Conservation (phyloP, 2,888 invertebrate species). For the Diarsia rubi region DNA sequence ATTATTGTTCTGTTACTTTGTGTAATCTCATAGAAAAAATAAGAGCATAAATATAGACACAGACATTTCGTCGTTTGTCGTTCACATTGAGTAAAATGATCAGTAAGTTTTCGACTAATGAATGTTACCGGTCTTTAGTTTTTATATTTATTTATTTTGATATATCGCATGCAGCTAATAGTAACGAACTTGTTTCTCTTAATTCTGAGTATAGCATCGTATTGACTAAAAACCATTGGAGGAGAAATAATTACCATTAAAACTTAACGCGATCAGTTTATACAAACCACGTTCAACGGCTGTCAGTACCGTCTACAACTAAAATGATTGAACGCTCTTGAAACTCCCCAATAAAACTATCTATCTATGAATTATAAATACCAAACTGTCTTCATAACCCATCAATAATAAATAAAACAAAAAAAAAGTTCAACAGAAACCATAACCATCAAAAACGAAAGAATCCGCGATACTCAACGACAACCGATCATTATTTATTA, state of each 20-base stretch:
- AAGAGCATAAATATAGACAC: not conserved
- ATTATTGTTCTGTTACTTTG: not conserved
- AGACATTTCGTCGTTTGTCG: too few species aligned
- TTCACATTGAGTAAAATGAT: not conserved
- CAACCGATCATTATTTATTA: constrained; percentile 33
- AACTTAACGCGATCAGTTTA: not conserved
- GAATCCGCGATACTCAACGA: constrained; percentile 2
- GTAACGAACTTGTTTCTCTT: too few species aligned
- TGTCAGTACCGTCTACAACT: not conserved
- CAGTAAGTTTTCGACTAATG: not conserved
- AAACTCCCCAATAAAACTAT: not conserved
- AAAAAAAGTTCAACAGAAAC: not conserved
- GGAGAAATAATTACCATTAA: too few species aligned
- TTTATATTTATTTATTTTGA: too few species aligned
- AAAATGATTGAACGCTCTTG: not conserved
- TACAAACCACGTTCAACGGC: not conserved
- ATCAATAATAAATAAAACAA: constrained; percentile 21
- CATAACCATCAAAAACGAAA: not conserved
- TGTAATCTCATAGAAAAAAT: not conserved
- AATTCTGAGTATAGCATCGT: too few species aligned
- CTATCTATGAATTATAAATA: not conserved
- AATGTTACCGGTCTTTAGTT: too few species aligned
- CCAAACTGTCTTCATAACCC: not conserved
- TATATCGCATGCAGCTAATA: too few species aligned
- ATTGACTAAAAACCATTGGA: too few species aligned